Percentiles rank a stretch among this genome's conserved stretches.
phyloP scores from a whole-genome alignment of 1,140 invertebrate species.

The Pectinophora gossypiella region DNA sequence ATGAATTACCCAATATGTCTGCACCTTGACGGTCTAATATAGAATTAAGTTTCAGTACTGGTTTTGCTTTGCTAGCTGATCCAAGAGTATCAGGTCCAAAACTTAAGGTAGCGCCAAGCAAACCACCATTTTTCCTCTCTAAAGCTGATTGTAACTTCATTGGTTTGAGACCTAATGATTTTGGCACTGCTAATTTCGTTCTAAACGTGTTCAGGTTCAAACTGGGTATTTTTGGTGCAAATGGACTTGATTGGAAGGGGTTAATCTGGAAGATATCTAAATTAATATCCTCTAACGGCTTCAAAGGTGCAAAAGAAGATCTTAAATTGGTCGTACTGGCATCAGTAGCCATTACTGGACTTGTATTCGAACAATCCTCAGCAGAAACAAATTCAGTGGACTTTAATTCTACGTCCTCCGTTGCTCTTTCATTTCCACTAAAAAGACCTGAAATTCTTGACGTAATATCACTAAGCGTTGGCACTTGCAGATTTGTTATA shows the following conservation, averaged over 20 bases:
- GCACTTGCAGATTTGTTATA: slow-evolving; percentile 13
- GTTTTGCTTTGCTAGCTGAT: background rate
- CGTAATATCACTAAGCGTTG: slow-evolving; percentile 21
- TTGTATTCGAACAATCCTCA: slow-evolving; percentile 1
- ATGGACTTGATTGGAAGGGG: slow-evolving; percentile 8
- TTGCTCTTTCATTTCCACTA: slow-evolving; percentile 6
- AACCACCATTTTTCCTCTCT: slow-evolving; percentile 17
- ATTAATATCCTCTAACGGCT: slow-evolving; percentile 22
- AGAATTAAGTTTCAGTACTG: background rate
- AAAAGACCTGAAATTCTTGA: slow-evolving; percentile 21
- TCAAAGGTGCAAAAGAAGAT: slow-evolving; percentile 3
- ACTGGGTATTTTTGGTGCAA: slow-evolving; percentile 9
- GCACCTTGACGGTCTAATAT: background rate
- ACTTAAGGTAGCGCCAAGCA: slow-evolving; percentile 14
- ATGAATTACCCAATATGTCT: background rate
- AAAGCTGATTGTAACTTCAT: slow-evolving; percentile 19
- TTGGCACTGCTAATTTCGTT: slow-evolving; percentile 31
- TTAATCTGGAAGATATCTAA: slow-evolving; percentile 27
- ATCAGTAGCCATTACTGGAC: slow-evolving; percentile 14
- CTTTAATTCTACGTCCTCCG: slow-evolving; percentile 3
- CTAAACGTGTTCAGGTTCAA: slow-evolving; percentile 27
- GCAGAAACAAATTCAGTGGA: slow-evolving; percentile 6
- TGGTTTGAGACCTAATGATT: slow-evolving; percentile 28
- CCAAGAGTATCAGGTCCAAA: slow-evolving; percentile 8
- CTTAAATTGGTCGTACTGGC: slow-evolving; percentile 14